Evolutionary conservation across 2,113 vertebrate genomes (phyloP), one percentile per base, ranked within the genome.

Genomic region (Carollia perspicillata): DNA sequence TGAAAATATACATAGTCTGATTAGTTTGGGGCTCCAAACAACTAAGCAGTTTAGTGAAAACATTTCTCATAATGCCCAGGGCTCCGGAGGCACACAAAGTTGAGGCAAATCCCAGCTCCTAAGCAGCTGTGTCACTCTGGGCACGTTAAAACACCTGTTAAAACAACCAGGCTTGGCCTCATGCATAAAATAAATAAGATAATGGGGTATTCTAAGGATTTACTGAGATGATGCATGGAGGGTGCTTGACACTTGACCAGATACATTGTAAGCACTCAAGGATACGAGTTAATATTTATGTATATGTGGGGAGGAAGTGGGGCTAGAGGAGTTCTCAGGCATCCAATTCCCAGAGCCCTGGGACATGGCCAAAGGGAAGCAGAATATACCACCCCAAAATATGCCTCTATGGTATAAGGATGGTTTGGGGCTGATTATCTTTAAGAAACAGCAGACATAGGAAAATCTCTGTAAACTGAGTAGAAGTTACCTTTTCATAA

Each of bases 1-100:
- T 44, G 58, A 72, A 95, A 95, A 94, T 87, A 96, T n/a, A 85
- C 78, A 94, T 28, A 94, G 37, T 69, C 63, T 95, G 85, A 95
- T 93, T 93, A 97, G 95, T 96, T 74, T 95, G 87, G 33, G 90
- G 51, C 40, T 44, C 55, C 37, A 66, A 88, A 96, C 28, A 84
- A 88, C 55, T 40, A 81, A 47, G 18, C 30, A 60, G 47, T 71
- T 93, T 37, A 80, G 51, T n/a, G 60, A 92, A 94, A 90, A 95
- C 47, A 81, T 83, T 93, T 95, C 40, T 95, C 47, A 63, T 14
- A 77, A 90, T 93, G 33, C 68, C 28, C 66, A 69, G 58, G 18
- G 42, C 33, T 69, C 78, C n/a, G 0, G 13, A 49, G 26, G 47
- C 51, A 69, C 7, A 47, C 0, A 71, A 30, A 60, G 33, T 6